Evolutionary conservation across 2,888 invertebrate genomes (phyloP), one percentile per base, ranked within the genome.

Genomic region (Spilosoma lubricipeda): DNA sequence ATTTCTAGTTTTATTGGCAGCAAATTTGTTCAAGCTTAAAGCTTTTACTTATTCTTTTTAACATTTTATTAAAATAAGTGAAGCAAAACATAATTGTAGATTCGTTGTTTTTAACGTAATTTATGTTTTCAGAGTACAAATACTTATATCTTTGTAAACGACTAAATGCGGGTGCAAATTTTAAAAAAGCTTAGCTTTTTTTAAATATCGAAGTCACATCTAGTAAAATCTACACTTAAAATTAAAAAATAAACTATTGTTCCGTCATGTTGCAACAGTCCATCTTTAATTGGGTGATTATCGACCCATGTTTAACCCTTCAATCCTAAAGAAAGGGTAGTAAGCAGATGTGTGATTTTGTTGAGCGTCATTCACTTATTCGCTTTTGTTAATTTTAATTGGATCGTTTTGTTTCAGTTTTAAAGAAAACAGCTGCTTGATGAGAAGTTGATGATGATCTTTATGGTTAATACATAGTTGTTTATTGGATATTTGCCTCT

Each of bases 321-420:
- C 87, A 88, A 87, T 86, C 90, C 86, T 87, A 88, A 87, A 87
- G 85, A 87, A 92, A 92, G 93, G 93, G 93, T 91, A 2, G 77
- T 82, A 83, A 90, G 91, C 95, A 95, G 94, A 95, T 95, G 95
- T 86, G 90, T 92, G 93, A 93, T 92, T 93, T 92, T 89, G 89
- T 90, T 88, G 89, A 90, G 90, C 91, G 89, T 90, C 85, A 79
- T 75, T 82, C 84, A 78, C 72, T 77, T 76, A 76, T 86, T 83
- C 88, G 86, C 87, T 86, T 88, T 87, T 89, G 86, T 90, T 87
- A 78, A 82, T 83, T 91, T 45, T 93, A 91, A 93, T 93, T 91
- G 90, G 88, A 84, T 80, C 86, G 87, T 87, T 91, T 88, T 83
- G 85, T 87, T 88, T 88, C 76, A 85, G 33, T 83, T 87, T 85